A percentile compares a stretch with the other conserved stretches of the same genome.
These are phyloP conservation scores for Pseudotriccus pelzelni DNA, from an alignment of 2,797 vertebrate species.

Conservation along the genomic window DNA sequence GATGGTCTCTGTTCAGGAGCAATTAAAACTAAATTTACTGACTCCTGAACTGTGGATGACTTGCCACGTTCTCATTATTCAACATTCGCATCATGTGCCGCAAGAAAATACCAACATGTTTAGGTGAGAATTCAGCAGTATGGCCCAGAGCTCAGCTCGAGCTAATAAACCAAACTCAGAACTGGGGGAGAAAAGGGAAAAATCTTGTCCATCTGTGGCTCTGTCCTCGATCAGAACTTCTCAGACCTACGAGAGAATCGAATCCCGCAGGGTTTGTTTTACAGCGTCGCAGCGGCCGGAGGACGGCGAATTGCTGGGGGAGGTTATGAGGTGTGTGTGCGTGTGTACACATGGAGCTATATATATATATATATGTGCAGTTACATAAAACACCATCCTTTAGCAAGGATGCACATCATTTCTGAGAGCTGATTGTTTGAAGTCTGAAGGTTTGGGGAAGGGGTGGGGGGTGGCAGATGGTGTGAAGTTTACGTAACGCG, in stretches of 20 bases:
- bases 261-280: neutral
- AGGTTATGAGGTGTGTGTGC: neutral
- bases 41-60: conserved; percentile 30
- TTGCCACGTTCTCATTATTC: neutral
- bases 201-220: neutral
- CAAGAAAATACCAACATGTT: neutral
- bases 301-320: neutral
- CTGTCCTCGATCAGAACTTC: neutral
- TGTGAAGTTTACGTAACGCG: neutral
- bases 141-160: neutral
- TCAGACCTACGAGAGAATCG: neutral
- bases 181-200: neutral
- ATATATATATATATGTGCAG: no score
- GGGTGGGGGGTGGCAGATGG: neutral
- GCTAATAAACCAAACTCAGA: neutral
- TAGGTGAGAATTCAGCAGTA: neutral
- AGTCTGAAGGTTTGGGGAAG: neutral
- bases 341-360: neutral
- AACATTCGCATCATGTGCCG: neutral
- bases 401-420: neutral
- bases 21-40: conserved; percentile 58
- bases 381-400: neutral
- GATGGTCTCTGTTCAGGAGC: conserved; percentile 41
- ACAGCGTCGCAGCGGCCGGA: neutral
- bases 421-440: neutral